These are phyloP conservation scores for Arge pagana DNA, from an alignment of 2,888 invertebrate species.

Conservation along the genomic window DNA sequence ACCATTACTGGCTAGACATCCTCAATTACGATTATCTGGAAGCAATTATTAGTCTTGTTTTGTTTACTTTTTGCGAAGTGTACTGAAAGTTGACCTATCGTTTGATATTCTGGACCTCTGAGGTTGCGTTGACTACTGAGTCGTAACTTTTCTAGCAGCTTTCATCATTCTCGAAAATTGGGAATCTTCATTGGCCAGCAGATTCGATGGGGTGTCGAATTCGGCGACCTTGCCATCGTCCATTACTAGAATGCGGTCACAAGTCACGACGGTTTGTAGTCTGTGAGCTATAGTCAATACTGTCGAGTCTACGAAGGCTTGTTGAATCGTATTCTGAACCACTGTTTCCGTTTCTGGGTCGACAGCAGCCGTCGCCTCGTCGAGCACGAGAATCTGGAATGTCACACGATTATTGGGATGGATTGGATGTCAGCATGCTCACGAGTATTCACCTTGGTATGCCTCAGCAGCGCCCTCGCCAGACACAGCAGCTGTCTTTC, in stretches of 20 bases:
- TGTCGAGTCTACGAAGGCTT: constrained; percentile 63
- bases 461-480: constrained; percentile 64
- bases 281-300: constrained; percentile 68
- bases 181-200: constrained; percentile 56
- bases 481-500: constrained; percentile 69
- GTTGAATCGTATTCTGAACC: constrained; percentile 61
- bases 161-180: constrained; percentile 58
- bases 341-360: constrained; percentile 64
- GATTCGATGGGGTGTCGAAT: constrained; percentile 57
- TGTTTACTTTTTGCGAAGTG: too few species aligned
- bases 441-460: too few species aligned
- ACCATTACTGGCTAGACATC: too few species aligned
- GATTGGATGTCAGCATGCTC: too few species aligned
- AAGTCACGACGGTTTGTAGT: constrained; percentile 61
- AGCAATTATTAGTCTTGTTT: too few species aligned
- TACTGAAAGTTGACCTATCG: too few species aligned
- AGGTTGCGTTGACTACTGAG: too few species aligned
- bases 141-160: constrained; percentile 41
- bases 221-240: constrained; percentile 60
- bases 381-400: constrained; percentile 62
- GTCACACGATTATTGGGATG: too few species aligned
- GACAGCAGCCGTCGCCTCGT: constrained; percentile 64
- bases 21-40: too few species aligned
- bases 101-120: too few species aligned
- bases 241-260: constrained; percentile 63